phyloP scores from a whole-genome alignment of 2,113 vertebrate genomes.

The Holacanthus passer region DNA sequence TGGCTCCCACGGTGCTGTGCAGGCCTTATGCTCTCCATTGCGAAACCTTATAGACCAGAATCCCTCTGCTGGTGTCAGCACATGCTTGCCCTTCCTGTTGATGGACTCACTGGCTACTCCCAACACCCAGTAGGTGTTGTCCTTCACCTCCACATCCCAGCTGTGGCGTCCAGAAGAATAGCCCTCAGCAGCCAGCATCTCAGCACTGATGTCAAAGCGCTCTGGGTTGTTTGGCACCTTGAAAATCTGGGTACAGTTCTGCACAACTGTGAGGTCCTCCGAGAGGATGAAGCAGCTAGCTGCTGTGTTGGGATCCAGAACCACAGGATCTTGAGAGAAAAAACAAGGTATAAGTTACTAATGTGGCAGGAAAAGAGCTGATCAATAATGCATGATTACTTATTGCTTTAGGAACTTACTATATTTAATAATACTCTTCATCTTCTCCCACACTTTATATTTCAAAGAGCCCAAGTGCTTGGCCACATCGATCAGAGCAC shows the following conservation, averaged over 20 bases:
- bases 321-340: slow-evolving; percentile 75
- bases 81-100: slow-evolving; percentile 84
- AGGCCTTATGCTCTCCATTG: slow-evolving; percentile 86
- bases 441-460: slow-evolving; percentile 86
- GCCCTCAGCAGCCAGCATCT: slow-evolving; percentile 81
- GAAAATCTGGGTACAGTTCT: slow-evolving; percentile 80
- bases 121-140: slow-evolving; percentile 86
- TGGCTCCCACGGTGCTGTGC: slow-evolving; percentile 83
- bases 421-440: slow-evolving; percentile 81
- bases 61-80: slow-evolving; percentile 84
- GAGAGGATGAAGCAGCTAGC: slow-evolving; percentile 85
- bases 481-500: slow-evolving; percentile 81
- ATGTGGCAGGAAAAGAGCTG: background rate
- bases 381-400: background rate
- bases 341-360: background rate
- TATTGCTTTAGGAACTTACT: slow-evolving; percentile 71
- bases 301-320: slow-evolving; percentile 85
- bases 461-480: slow-evolving; percentile 85
- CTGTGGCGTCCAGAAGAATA: slow-evolving; percentile 79
- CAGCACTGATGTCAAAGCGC: slow-evolving; percentile 85
- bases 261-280: slow-evolving; percentile 80
- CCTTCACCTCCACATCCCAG: slow-evolving; percentile 85
- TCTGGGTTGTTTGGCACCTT: slow-evolving; percentile 85
- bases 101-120: slow-evolving; percentile 84
- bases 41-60: slow-evolving; percentile 87